phyloP scores from a whole-genome alignment of 2,888 invertebrate genomes.

The Agrypnus murinus region DNA sequence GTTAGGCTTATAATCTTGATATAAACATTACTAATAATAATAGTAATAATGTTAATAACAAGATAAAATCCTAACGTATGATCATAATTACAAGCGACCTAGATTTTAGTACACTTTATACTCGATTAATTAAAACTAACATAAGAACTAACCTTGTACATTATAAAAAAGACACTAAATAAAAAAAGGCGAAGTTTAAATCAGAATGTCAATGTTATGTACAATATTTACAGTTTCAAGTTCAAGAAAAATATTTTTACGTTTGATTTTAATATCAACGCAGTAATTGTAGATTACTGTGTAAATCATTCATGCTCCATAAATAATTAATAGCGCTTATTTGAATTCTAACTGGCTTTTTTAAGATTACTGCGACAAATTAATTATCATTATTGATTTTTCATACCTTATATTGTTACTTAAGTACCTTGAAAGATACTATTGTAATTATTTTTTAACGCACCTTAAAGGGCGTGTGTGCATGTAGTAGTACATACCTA shows the following conservation, averaged over 20 bases:
- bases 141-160: slow-evolving; percentile 13
- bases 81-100: slow-evolving; percentile 16
- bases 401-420: not conserved
- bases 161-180: not conserved
- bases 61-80: no score
- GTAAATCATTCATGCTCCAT: no score
- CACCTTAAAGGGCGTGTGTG: not conserved
- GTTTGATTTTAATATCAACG: not conserved
- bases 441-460: not conserved
- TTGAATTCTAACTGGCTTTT: no score
- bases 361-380: not conserved
- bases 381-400: not conserved
- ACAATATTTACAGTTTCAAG: slow-evolving; percentile 6
- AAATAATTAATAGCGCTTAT: no score
- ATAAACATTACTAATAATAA: no score
- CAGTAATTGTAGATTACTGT: no score
- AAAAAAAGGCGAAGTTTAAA: not conserved
- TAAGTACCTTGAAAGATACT: not conserved
- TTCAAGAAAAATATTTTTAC: slow-evolving; percentile 6
- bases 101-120: slow-evolving; percentile 1
- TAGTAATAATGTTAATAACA: no score
- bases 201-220: slow-evolving; percentile 13
- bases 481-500: not conserved
- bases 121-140: slow-evolving; percentile 4
- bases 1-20: no score